phyloP scores from a whole-genome alignment of 2,888 invertebrate genomes.

The Microplitis manilae region DNA sequence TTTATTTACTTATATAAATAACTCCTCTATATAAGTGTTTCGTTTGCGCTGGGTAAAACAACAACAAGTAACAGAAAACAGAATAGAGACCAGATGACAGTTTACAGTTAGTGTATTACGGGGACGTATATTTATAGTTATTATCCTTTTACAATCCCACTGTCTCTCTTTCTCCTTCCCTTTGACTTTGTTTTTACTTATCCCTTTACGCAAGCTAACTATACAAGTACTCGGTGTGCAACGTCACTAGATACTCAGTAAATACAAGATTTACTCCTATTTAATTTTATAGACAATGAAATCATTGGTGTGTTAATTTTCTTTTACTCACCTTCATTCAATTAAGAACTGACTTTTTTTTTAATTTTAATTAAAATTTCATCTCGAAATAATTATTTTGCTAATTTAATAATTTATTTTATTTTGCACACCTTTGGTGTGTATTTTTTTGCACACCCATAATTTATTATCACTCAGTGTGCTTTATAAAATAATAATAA shows the following conservation, averaged over 20 bases:
- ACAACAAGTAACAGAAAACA: neutral
- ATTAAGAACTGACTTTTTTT: too few species aligned
- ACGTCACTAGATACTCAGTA: neutral
- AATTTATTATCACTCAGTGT: too few species aligned
- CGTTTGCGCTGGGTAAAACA: neutral
- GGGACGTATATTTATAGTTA: neutral
- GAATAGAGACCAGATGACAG: neutral
- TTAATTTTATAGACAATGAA: neutral
- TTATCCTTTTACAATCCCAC: neutral
- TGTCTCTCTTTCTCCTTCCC: neutral
- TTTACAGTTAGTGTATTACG: neutral
- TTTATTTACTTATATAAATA: neutral
- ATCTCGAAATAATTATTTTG: too few species aligned
- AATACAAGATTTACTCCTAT: neutral
- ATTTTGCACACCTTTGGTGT: too few species aligned
- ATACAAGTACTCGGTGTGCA: neutral
- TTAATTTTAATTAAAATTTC: too few species aligned
- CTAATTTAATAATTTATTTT: too few species aligned
- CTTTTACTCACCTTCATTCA: neutral
- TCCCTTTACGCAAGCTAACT: neutral
- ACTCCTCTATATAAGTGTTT: neutral
- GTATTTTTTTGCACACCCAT: too few species aligned
- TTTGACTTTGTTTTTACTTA: neutral
- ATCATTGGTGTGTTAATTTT: neutral
- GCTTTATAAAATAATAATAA: too few species aligned